Evolutionary conservation across 2,797 vertebrate species (phyloP).

Genomic region (Falco cherrug): DNA sequence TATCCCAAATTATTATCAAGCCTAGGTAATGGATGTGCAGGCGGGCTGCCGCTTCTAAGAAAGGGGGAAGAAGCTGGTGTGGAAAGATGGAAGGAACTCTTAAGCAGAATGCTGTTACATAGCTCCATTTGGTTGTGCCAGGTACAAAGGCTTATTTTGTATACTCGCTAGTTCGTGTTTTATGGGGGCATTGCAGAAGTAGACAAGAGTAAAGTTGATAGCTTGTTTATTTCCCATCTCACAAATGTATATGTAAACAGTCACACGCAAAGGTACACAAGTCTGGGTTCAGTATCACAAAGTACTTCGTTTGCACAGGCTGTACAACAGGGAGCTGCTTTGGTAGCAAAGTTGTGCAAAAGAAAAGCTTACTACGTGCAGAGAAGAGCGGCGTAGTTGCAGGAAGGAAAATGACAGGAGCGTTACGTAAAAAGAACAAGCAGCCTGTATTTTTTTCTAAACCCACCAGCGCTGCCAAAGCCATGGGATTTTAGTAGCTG

Average conservation of each 20-base stretch:
- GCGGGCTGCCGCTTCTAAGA: background rate
- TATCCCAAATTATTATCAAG: background rate
- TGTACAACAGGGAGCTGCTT: constrained; percentile 24
- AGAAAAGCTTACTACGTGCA: background rate
- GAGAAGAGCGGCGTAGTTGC: background rate
- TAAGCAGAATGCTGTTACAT: background rate
- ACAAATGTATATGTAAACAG: background rate
- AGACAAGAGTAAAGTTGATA: background rate
- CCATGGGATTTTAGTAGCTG: background rate
- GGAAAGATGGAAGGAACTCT: background rate
- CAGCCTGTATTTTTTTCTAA: background rate
- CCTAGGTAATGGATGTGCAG: background rate
- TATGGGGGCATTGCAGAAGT: background rate
- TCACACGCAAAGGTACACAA: background rate
- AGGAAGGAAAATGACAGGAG: background rate
- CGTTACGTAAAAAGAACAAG: background rate
- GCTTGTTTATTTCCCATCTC: constrained; percentile 58
- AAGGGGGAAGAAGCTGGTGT: background rate
- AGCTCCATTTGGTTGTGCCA: background rate
- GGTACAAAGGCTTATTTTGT: background rate
- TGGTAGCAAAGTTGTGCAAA: constrained; percentile 38
- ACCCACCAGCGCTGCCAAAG: background rate
- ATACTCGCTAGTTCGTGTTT: background rate
- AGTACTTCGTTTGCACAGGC: background rate
- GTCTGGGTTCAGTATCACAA: background rate